Conservation (phyloP, 2,888 invertebrate species). For the Dione juno region DNA sequence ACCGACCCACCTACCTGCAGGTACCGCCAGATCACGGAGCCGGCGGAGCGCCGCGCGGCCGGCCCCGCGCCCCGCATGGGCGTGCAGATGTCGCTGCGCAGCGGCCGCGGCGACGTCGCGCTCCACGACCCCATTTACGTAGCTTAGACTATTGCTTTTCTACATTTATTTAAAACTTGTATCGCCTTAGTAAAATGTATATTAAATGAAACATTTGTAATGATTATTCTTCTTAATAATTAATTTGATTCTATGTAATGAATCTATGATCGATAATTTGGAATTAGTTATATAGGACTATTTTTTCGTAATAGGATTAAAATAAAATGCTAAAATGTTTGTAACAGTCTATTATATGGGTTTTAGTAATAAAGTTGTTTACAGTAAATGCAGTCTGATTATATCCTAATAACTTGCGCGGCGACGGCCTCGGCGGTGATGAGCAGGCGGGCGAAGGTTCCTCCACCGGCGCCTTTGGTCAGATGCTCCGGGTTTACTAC, state of each 20-base stretch:
- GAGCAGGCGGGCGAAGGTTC: slow-evolving; percentile 89
- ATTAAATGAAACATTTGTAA: no score
- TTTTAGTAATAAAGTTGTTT: neutral
- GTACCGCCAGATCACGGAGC: slow-evolving; percentile 63
- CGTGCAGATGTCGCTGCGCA: slow-evolving; percentile 70
- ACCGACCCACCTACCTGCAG: no score
- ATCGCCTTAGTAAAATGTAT: no score
- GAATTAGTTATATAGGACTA: no score
- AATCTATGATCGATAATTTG: no score
- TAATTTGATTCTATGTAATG: no score
- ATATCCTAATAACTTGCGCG: slow-evolving; percentile 75
- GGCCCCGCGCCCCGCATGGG: slow-evolving; percentile 71
- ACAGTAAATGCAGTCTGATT: slow-evolving; percentile 37
- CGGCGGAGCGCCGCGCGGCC: slow-evolving; percentile 55
- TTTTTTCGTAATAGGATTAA: neutral
- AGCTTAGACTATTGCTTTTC: slow-evolving; percentile 50
- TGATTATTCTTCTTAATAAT: no score
- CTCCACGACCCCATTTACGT: slow-evolving; percentile 66
- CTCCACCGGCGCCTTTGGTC: slow-evolving; percentile 88
- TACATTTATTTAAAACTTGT: no score
- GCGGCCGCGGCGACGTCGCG: slow-evolving; percentile 57
- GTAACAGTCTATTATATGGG: neutral
- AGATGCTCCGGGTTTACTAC: slow-evolving; percentile 94
- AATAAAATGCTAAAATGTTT: neutral
- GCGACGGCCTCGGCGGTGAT: slow-evolving; percentile 72